Evolutionary conservation across 2,797 vertebrate species (phyloP).

Genomic region (Mus spretus): DNA sequence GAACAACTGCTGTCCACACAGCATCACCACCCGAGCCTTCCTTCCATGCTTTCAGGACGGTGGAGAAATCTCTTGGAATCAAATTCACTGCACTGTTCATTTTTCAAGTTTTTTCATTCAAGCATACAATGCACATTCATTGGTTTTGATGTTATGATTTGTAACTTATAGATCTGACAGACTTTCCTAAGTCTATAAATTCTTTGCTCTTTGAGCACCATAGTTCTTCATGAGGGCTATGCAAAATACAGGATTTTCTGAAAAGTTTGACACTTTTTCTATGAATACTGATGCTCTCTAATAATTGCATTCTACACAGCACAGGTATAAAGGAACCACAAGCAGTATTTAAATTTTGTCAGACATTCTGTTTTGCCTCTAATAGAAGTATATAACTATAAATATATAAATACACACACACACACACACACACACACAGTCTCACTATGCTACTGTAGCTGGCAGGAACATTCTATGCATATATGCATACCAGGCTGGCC

Average conservation of each 20-base stretch:
- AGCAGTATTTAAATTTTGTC: not conserved
- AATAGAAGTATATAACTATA: not conserved
- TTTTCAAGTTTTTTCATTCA: constrained; percentile 5
- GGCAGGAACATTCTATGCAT: not conserved
- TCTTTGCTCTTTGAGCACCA: not conserved
- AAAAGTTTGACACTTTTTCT: not conserved
- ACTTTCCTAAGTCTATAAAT: not conserved
- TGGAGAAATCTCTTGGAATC: not conserved
- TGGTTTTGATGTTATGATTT: constrained; percentile 35
- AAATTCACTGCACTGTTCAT: not conserved
- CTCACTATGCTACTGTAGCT: not conserved
- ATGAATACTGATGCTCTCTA: constrained; percentile 28
- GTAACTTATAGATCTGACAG: constrained; percentile 1
- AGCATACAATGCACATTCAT: constrained; percentile 10
- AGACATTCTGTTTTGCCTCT: not conserved
- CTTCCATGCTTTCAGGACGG: not conserved
- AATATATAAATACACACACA: too few species aligned
- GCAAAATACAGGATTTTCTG: not conserved
- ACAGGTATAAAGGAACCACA: constrained; percentile 8
- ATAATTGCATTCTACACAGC: not conserved
- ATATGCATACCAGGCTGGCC: not conserved
- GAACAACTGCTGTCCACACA: not conserved
- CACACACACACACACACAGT: not conserved
- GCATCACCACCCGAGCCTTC: not conserved
- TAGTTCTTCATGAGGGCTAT: not conserved